Base-by-base conservation (phyloP, 2,797 vertebrate species). In the Parambassis ranga region DNA sequence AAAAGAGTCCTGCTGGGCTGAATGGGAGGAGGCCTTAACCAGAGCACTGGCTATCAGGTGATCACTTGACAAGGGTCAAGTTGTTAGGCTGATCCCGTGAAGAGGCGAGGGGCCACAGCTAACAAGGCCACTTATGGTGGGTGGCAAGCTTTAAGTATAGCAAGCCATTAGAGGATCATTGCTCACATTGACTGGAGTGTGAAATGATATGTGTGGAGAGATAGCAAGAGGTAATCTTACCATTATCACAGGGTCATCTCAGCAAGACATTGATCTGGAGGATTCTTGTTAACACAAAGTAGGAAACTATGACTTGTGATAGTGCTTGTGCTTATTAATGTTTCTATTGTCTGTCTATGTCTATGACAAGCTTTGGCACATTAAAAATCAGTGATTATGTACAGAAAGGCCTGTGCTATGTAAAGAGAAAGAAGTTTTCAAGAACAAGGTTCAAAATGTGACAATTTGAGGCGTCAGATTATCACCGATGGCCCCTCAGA, bases 11-110 rank as follows among this genome's bases (percentile, higher is more conserved):
- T 16, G 10, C 60, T 10, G 51, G n/a, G 59, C 36, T 53, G 30
- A 63, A 33, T 5, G 7, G 42, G 65, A 69, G 64, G 52, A 77
- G 49, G 20, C 18, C 56, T 47, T 26, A 76, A 56, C 33, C 59
- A 46, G 48, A 70, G 51, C 11, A 48, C 6, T 9, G 65, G 71
- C 65, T 81, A 89, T 90, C 86, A 89, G 85, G 82, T 87, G 83
- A 87, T 80, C 83, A 86, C 92, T 92, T 69, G 75, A 87, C 84
- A 64, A 3, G 19, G 90, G 88, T 92, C 89, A 85, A 90, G 89
- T 83, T 86, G 89, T 56, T 49, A 64, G 63, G 70, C 75, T 87
- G 88, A 88, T 89, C 84, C 71, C 65, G 44, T 64, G 66, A 64
- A 84, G 83, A 81, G 85, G 76, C 57, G 37, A 47, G 73, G 57